phyloP scores from a whole-genome alignment of 2,888 invertebrate genomes.

The Netelia inedita region DNA sequence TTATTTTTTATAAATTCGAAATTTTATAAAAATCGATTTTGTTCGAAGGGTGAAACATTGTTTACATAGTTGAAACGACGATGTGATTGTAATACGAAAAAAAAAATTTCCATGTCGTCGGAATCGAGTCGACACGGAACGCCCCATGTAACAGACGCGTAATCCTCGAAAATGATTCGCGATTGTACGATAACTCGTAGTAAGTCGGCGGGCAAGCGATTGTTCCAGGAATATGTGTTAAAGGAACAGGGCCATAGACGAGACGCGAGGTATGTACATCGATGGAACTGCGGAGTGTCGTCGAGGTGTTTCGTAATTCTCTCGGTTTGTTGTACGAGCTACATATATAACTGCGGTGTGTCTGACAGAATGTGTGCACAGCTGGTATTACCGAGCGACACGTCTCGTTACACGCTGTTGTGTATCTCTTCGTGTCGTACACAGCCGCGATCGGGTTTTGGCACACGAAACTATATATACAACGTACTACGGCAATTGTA shows the following conservation, averaged over 20 bases:
- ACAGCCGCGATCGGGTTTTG: slow-evolving; percentile 22
- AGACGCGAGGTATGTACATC: neutral
- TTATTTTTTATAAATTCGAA: too few species aligned
- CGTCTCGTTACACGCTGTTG: slow-evolving; percentile 54
- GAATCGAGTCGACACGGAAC: too few species aligned
- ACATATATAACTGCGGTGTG: slow-evolving; percentile 35
- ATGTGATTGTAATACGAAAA: too few species aligned
- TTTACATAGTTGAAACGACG: too few species aligned
- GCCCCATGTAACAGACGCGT: too few species aligned
- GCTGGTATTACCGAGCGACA: slow-evolving; percentile 50
- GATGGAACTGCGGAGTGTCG: neutral
- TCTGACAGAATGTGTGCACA: slow-evolving; percentile 48
- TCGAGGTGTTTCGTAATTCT: slow-evolving; percentile 51
- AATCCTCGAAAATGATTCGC: too few species aligned
- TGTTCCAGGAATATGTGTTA: neutral
- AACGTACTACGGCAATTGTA: neutral
- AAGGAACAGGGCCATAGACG: neutral
- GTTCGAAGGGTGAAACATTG: too few species aligned
- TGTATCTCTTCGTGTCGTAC: slow-evolving; percentile 45
- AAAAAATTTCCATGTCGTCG: too few species aligned
- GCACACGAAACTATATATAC: slow-evolving; percentile 7
- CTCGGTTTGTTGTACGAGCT: slow-evolving; percentile 41
- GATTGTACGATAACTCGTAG: too few species aligned
- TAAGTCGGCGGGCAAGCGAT: neutral
- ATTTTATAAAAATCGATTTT: too few species aligned